Evolutionary conservation across 2,888 invertebrate species (phyloP), one percentile per base, ranked within the genome.

Genomic region (Eumacrocentrus americanus): DNA sequence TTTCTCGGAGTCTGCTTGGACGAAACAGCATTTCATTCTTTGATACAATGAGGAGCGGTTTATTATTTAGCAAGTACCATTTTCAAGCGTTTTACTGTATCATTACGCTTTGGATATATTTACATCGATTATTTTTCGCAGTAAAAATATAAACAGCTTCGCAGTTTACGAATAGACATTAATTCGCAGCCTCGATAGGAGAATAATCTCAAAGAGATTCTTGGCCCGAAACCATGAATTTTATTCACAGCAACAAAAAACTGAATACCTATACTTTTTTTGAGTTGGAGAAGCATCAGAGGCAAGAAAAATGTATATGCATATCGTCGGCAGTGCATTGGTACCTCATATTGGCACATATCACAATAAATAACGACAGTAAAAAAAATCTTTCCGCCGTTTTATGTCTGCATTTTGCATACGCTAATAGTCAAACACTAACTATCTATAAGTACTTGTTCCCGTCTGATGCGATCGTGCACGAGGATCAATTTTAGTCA

Each of bases 331-430:
- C 53, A 59, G 59, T 59, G 59, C 53, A 47, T 37, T 37, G 29
- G 47, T 54, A 59, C 65, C 63, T 66, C 62, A 65, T 63, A 68
- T 72, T 72, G 69, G 72, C 71, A 72, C 72, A 66, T 72, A 70
- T 71, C 71, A 70, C 70, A 70, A 67, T 66, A 60, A 69, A 68
- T 66, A 66, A 67, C 53, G 62, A 67, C 63, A 62, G 51, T 66
- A 56, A 62, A 64, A 60, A 65, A 64, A 51, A 56, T 60, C 47
- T 51, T 57, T 56, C 47, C 22, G 40, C 23, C 40, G 9, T 46
- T 42, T 55, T 42, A 35, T 29, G 46, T 58, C 54, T 57, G 37
- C 40, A 61, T 52, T 54, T 25, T 29, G 22, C 25, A 29, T 51
- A 25, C 29, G 29, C 51, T 47, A 18, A 22, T 22, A 22, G n/a